Base-by-base conservation (phyloP, 2,888 invertebrate genomes). In the Orthosia gracilis region DNA sequence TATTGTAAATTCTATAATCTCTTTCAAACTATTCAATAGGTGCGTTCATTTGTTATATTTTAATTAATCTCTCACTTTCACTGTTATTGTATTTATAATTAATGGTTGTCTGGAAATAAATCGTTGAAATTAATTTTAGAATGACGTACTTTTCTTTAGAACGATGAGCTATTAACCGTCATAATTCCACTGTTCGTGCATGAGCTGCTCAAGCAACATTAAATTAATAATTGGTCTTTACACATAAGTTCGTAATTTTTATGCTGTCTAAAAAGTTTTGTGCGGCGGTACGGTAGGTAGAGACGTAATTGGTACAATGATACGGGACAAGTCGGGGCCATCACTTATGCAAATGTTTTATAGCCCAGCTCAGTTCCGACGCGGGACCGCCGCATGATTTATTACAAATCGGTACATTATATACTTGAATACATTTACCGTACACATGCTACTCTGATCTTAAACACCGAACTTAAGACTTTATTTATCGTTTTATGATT, bases 31-130 rank as follows among this genome's bases (percentile, higher is more conserved):
- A 84, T 89, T 92, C 89, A 94, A 92, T 88, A 78, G 83, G 70
- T 81, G 85, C 89, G 85, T 91, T 94, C 91, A 92, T 92, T 93
- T 90, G 88, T 91, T 86, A 91, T 88, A 88, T 91, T 92, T 90
- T 90, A 92, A 95, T 94, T 91, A 91, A 91, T 91, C 85, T 90
- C 88, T 89, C 78, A 90, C 93, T 94, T 94, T 94, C 92, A 87
- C 91, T 87, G 45, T 71, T 77, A 87, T 90, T 90, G 86, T 91
- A 82, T 81, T 69, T 75, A 75, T 78, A 77, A 82, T 83, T 81
- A 73, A 81, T 85, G 71, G 70, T 26, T 57, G 74, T 70, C 70
- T 61, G 76, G 81, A 77, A 77, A 79, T 83, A 63, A 74, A 84
- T 84, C 18, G 23, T 50, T 63, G 59, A 59, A 73, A 73, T 75